A percentile compares a stretch with the other conserved stretches of the same genome.
phyloP scores from a whole-genome alignment of 2,797 vertebrate genomes.

The Falco naumanni region DNA sequence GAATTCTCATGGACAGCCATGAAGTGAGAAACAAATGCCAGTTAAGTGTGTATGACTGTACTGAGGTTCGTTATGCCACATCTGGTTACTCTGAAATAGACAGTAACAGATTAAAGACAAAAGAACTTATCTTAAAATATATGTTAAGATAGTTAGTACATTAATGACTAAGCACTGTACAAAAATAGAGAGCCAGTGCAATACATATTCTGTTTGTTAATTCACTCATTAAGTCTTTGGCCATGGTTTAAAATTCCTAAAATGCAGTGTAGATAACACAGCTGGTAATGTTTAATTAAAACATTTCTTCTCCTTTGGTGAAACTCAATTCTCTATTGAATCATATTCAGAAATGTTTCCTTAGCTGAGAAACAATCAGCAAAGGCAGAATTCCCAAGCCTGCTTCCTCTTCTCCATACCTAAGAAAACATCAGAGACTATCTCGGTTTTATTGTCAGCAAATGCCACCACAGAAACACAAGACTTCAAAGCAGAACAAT shows the following conservation, averaged over 20 bases:
- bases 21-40: background rate
- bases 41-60: background rate
- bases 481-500: constrained; percentile 18
- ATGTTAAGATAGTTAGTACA: background rate
- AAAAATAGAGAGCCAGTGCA: background rate
- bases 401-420: background rate
- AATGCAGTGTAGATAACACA: background rate
- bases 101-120: background rate
- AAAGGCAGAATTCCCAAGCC: background rate
- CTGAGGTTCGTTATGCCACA: background rate
- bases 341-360: background rate
- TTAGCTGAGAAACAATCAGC: background rate
- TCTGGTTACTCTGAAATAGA: background rate
- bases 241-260: background rate
- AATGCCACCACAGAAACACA: background rate
- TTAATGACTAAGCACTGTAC: background rate
- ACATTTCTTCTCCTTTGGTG: background rate
- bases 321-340: constrained; percentile 10
- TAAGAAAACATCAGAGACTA: constrained; percentile 20
- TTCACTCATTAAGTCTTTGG: background rate
- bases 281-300: constrained; percentile 48
- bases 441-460: constrained; percentile 4
- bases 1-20: background rate
- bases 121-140: background rate
- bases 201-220: background rate